Evolutionary conservation across 2,888 invertebrate species (phyloP), one percentile per base, ranked within the genome.

Genomic region (Aleiodes leptofemur): DNA sequence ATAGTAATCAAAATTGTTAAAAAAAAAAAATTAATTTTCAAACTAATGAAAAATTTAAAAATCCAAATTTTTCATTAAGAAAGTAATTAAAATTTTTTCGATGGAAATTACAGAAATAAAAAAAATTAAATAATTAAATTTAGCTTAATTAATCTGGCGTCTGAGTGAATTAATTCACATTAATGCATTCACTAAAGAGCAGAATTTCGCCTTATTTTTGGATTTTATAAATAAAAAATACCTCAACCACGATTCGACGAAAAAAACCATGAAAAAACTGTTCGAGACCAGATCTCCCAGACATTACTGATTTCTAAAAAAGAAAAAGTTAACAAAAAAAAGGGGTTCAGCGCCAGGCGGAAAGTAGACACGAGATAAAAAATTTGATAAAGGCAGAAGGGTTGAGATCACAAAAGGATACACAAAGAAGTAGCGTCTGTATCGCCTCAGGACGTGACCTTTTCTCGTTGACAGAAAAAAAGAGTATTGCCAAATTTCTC

Each of bases 401-500:
- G 13, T 7, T 59, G 59, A n/a, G 59, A 29, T 59, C 59, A 38
- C 34, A n/a, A 51, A 38, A 31, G 38, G 43, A 43, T 7, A 43
- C 7, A 43, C 7, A 43, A 59, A 38, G 38, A 59, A 34, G 34
- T 9, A 59, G 34, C 34, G 59, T 31, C n/a, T n/a, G n/a, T 34
- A 59, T 59, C 11, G 34, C 59, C n/a, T 34, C 59, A 34, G 59
- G 59, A 59, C 34, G 31, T 59, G 59, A 59, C 59, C 59, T 59
- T 34, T 59, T 7, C 6, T 0, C 29, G 34, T 57, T 55, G 38
- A 43, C 34, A 34, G n/a, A 34, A 59, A 59, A 6, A 34, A 34
- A 34, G 6, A 34, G 31, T 11, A 9, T 31, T 31, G 13, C 31
- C 13, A 57, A 57, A 13, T 29, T 29, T 13, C 23, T 57, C 23